Evolutionary conservation across 2,113 vertebrate species (phyloP).

Genomic region (Erpornis zantholeuca): DNA sequence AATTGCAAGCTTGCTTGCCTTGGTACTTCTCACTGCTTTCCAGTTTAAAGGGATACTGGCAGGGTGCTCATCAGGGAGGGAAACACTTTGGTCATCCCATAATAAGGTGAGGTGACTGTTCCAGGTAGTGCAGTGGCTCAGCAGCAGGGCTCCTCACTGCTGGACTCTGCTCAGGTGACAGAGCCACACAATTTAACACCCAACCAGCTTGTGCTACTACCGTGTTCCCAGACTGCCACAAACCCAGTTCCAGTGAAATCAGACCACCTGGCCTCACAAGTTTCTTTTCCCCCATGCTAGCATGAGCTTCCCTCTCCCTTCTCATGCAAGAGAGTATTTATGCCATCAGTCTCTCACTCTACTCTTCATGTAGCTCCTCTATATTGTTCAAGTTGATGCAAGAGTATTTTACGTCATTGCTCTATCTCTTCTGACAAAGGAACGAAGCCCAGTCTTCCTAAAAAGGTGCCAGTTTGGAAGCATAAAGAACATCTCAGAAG

Average conservation of each 20-base stretch:
- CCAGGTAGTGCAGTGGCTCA: not conserved
- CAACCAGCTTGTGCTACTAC: not conserved
- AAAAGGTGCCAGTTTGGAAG: not conserved
- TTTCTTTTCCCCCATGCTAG: not conserved
- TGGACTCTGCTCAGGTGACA: not conserved
- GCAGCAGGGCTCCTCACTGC: not conserved
- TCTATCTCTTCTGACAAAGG: not conserved
- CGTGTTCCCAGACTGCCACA: not conserved
- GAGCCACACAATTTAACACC: not conserved
- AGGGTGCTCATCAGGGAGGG: not conserved
- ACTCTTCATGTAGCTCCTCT: not conserved
- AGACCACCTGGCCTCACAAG: not conserved
- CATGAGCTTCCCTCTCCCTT: not conserved
- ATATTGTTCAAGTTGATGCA: not conserved
- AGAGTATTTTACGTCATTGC: not conserved
- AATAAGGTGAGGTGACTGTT: not conserved
- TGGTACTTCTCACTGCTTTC: not conserved
- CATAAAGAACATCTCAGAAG: not conserved
- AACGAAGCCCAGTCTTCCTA: not conserved
- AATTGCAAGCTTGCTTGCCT: not conserved
- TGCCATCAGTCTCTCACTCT: not conserved
- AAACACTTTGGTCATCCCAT: not conserved
- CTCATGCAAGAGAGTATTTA: not conserved
- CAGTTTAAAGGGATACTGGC: not conserved
- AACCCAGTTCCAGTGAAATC: not conserved